A percentile compares a stretch with the other conserved stretches of the same genome.
Evolutionary conservation across 1,140 invertebrate species (phyloP).

Genomic region (Archivesica marissinica): DNA sequence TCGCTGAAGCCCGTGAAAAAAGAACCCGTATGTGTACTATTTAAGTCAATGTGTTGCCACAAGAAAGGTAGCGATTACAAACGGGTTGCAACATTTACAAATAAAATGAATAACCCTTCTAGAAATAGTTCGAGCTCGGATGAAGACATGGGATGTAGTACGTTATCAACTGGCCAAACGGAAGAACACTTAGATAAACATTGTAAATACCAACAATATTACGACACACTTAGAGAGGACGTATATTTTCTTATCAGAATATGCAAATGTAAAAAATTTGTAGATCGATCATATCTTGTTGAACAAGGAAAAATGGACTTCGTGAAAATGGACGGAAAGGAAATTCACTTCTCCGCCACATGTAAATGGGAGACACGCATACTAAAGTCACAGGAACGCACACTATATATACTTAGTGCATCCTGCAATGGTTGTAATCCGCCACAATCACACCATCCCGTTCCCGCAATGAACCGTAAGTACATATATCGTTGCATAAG

Average conservation of each 20-base stretch:
- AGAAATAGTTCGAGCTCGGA: not conserved
- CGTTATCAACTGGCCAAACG: not conserved
- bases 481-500: no score
- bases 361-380: constrained; percentile 2
- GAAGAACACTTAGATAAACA: not conserved
- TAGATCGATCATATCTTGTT: not conserved
- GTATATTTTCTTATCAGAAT: not conserved
- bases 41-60: no score
- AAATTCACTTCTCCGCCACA: not conserved
- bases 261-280: not conserved
- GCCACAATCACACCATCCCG: not conserved
- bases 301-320: no score
- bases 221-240: not conserved
- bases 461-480: not conserved
- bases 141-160: not conserved
- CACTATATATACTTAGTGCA: not conserved
- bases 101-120: not conserved
- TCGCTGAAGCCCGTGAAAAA: not conserved
- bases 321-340: not conserved
- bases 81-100: no score
- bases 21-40: no score
- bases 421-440: not conserved
- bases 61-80: no score
- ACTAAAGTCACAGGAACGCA: not conserved
- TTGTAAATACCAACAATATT: not conserved